Percentiles rank a stretch among this genome's conserved stretches.
phyloP scores from a whole-genome alignment of 2,113 vertebrate species.

The Strix uralensis region DNA sequence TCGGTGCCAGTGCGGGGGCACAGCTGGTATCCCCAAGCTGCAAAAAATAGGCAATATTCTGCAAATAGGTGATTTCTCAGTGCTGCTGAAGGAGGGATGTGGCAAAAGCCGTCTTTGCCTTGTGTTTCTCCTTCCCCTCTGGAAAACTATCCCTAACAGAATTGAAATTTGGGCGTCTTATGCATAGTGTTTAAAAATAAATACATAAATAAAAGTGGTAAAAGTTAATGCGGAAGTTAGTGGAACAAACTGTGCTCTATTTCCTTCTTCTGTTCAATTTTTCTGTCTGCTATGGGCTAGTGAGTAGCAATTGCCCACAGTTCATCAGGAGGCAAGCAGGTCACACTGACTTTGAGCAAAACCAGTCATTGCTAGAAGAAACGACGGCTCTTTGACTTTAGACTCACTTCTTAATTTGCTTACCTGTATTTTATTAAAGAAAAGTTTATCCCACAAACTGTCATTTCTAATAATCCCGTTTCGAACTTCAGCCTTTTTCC shows the following conservation, averaged over 20 bases:
- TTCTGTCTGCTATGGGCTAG: not conserved
- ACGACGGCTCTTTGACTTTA: not conserved
- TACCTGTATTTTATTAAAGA: slow-evolving; percentile 85
- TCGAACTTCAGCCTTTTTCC: slow-evolving; percentile 80
- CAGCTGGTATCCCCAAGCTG: not conserved
- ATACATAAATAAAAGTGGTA: not conserved
- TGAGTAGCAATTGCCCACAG: not conserved
- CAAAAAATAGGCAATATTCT: not conserved
- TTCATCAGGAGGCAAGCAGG: not conserved
- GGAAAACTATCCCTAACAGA: not conserved
- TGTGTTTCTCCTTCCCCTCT: not conserved
- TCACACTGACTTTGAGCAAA: not conserved
- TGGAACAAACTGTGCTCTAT: not conserved
- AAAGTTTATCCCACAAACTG: slow-evolving; percentile 81
- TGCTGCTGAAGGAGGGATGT: not conserved
- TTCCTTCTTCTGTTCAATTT: not conserved
- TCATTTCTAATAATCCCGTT: slow-evolving; percentile 80
- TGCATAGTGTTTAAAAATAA: not conserved
- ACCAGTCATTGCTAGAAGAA: not conserved
- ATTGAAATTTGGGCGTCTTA: not conserved
- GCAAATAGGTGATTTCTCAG: not conserved
- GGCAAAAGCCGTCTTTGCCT: not conserved
- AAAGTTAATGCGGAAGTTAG: not conserved
- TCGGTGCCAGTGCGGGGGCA: not conserved
- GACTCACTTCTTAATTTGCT: not conserved